Evolutionary conservation across 2,797 vertebrate genomes (phyloP).

Genomic region (Lindbergichthys nudifrons): DNA sequence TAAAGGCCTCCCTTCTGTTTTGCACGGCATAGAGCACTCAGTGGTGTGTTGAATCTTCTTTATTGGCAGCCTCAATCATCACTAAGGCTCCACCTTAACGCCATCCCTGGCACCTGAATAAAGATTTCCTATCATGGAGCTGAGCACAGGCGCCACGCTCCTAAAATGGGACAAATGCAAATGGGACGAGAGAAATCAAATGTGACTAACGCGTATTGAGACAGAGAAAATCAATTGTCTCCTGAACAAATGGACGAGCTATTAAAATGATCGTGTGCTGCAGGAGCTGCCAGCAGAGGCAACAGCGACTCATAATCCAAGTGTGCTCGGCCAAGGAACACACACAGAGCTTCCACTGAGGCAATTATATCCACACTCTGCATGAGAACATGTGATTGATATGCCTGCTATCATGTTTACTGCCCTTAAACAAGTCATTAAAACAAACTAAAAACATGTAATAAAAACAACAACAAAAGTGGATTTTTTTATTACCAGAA

Average conservation of each 20-base stretch:
- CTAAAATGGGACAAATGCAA: constrained; percentile 74
- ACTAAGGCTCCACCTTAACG: constrained; percentile 53
- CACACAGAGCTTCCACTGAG: constrained; percentile 47
- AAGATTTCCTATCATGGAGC: constrained; percentile 60
- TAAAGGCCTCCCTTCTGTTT: constrained; percentile 29
- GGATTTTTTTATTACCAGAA: constrained; percentile 14
- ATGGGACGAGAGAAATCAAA: constrained; percentile 78
- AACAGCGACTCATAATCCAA: constrained; percentile 42
- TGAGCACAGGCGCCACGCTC: constrained; percentile 37
- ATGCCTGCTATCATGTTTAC: constrained; percentile 37
- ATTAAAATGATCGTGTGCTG: constrained; percentile 78
- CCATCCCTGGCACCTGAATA: constrained; percentile 59
- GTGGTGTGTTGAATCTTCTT: constrained; percentile 46
- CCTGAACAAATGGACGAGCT: constrained; percentile 79
- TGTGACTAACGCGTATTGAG: constrained; percentile 79
- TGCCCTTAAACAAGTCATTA: constrained; percentile 43
- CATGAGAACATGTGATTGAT: constrained; percentile 64
- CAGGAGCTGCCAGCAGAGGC: constrained; percentile 69
- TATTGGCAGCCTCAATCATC: constrained; percentile 50
- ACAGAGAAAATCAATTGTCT: constrained; percentile 82
- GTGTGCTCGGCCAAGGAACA: constrained; percentile 50
- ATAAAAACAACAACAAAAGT: background rate
- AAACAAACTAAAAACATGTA: constrained; percentile 33
- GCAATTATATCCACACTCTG: constrained; percentile 59
- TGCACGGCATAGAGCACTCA: constrained; percentile 13